These are phyloP conservation scores for Nomada goodeniana DNA, from an alignment of 2,888 invertebrate genomes.

Conservation along the genomic window DNA sequence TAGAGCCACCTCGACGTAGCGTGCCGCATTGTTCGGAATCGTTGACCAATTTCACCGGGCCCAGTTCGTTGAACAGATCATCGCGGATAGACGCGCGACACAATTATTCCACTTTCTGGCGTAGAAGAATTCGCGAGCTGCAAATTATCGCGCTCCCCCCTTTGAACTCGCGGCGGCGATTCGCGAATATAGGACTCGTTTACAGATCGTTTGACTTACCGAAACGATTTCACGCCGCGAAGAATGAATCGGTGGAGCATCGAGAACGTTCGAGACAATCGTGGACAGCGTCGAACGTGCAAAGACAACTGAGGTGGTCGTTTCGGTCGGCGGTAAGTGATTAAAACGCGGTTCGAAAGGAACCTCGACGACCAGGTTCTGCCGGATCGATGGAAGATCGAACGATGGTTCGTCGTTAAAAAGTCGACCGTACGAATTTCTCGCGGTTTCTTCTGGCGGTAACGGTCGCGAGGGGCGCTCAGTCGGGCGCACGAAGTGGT, in stretches of 20 bases:
- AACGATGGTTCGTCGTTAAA: slow-evolving; percentile 34
- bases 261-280: slow-evolving; percentile 1
- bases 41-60: background rate
- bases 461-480: slow-evolving; percentile 47
- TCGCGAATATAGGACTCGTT: no score
- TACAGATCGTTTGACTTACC: no score
- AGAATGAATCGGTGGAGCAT: background rate
- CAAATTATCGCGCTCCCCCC: no score
- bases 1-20: background rate
- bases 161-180: no score
- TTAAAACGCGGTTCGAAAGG: background rate
- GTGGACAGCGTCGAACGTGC: no score
- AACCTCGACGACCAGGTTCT: background rate
- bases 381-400: slow-evolving; percentile 17
- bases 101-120: background rate
- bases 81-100: background rate
- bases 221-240: background rate
- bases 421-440: slow-evolving; percentile 29
- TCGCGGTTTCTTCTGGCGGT: slow-evolving; percentile 41
- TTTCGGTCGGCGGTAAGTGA: background rate
- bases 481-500: slow-evolving; percentile 68
- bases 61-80: background rate
- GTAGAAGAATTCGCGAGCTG: no score
- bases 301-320: background rate
- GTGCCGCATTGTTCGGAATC: background rate